Conservation (phyloP, 1,140 invertebrate species). For the Euschistus heros region DNA sequence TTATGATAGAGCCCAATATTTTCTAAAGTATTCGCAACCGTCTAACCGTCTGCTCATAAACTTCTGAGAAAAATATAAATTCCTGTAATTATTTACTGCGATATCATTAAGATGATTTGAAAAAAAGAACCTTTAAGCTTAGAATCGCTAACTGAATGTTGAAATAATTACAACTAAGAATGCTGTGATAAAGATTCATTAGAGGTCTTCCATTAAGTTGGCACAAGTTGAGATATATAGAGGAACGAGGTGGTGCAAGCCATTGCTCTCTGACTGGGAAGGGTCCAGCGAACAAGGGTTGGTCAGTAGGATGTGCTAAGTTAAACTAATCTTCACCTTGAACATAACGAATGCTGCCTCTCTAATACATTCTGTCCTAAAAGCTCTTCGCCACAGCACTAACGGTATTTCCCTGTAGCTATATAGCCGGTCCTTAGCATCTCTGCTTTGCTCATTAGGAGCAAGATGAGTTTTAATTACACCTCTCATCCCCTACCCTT, state of each 20-base stretch:
- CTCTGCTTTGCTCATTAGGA: not conserved
- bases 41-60: too few relatives aligned
- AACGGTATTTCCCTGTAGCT: constrained; percentile 6
- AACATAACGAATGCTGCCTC: not conserved
- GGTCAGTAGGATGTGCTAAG: not conserved
- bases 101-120: too few relatives aligned
- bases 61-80: too few relatives aligned
- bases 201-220: too few relatives aligned
- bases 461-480: not conserved
- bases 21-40: too few relatives aligned
- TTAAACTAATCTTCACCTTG: constrained; percentile 3
- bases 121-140: too few relatives aligned
- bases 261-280: not conserved
- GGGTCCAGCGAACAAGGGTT: not conserved
- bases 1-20: too few relatives aligned
- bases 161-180: too few relatives aligned
- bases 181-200: too few relatives aligned
- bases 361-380: not conserved
- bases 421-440: not conserved
- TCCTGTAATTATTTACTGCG: too few relatives aligned
- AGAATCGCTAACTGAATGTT: too few relatives aligned
- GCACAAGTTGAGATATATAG: too few relatives aligned
- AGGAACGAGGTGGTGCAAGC: not conserved
- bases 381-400: not conserved
- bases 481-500: not conserved